These are phyloP conservation scores for Tragelaphus buxtoni DNA, from an alignment of 2,113 vertebrate genomes.

Conservation along the genomic window DNA sequence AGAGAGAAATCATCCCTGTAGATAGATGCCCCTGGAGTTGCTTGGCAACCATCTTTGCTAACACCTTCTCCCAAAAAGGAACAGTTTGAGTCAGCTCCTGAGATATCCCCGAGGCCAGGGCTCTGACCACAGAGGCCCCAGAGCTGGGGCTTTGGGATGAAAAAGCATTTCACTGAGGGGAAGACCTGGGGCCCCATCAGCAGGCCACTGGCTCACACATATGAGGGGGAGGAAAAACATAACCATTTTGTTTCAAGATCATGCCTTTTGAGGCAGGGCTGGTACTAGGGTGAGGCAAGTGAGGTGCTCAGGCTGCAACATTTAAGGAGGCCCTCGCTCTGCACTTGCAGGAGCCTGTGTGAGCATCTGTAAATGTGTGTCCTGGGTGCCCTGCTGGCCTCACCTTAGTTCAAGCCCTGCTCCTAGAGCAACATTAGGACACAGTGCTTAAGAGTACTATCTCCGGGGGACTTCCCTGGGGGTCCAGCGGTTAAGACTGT, in stretches of 20 bases:
- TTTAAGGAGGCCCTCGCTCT: background rate
- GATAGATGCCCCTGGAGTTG: constrained; percentile 73
- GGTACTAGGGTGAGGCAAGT: background rate
- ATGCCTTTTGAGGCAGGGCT: background rate
- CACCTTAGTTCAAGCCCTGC: background rate
- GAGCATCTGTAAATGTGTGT: background rate
- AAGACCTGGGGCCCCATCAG: background rate
- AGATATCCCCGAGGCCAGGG: constrained; percentile 51
- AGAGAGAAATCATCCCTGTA: constrained; percentile 50
- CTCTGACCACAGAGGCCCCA: constrained; percentile 43
- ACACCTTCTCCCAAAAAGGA: constrained; percentile 74
- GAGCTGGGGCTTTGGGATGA: background rate
- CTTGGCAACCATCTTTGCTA: constrained; percentile 74
- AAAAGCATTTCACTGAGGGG: background rate
- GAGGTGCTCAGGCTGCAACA: background rate
- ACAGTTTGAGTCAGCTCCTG: constrained; percentile 59
- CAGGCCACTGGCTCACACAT: background rate
- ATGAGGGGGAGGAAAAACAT: background rate
- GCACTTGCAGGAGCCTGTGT: background rate
- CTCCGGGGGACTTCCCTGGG: background rate
- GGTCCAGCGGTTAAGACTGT: background rate
- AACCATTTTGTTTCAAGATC: background rate
- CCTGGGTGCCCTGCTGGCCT: background rate
- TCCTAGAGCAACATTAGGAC: background rate
- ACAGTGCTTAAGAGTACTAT: background rate